These are phyloP conservation scores for Sprattus sprattus DNA, from an alignment of 2,113 vertebrate genomes.

Conservation along the genomic window DNA sequence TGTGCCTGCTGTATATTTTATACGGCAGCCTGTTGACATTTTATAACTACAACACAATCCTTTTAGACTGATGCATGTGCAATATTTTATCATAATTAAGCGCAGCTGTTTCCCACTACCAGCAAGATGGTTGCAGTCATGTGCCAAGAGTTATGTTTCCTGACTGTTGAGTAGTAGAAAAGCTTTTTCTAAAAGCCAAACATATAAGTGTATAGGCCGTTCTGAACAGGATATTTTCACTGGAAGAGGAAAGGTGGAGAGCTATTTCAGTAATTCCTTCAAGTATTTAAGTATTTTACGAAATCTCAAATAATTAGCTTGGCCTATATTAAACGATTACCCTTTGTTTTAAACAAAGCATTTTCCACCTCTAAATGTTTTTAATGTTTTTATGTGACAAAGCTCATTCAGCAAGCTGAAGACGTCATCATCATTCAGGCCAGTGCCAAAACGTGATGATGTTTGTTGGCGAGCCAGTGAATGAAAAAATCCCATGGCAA, in stretches of 20 bases:
- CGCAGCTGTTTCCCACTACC: background rate
- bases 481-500: background rate
- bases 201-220: no score
- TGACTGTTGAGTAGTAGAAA: background rate
- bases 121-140: constrained; percentile 2
- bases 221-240: background rate
- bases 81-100: background rate
- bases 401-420: background rate
- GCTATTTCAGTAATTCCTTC: no score
- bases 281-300: no score
- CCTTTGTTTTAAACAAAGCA: no score
- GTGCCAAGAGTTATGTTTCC: background rate
- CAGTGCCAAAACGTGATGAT: background rate
- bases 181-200: background rate
- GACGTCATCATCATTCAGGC: background rate
- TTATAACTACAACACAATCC: background rate
- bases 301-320: no score
- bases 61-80: background rate
- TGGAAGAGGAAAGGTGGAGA: background rate
- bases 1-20: background rate
- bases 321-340: no score
- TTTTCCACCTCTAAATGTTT: no score
- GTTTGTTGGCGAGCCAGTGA: background rate
- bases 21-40: background rate
- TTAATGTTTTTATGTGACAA: background rate